Base-by-base conservation (phyloP, 92 coral and sea anemone species). In the Phenganax stokvisi region DNA sequence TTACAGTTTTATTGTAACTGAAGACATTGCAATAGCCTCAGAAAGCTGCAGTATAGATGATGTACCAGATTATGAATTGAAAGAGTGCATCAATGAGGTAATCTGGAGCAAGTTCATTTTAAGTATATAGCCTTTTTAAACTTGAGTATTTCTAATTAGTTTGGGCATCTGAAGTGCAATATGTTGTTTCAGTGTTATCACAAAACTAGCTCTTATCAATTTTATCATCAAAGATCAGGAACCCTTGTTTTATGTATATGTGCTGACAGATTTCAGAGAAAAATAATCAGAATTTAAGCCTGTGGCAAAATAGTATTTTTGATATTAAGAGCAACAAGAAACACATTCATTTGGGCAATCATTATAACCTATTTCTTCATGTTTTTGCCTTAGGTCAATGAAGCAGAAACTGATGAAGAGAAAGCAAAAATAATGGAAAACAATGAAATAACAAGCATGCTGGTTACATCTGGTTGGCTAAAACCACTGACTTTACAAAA, bases 401-500 rank as follows among this genome's bases (percentile, higher is more conserved):
- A 77, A 28, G 84, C 79, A 53, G 16, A 81, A 51, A 20, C 84
- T 17, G 53, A 51, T 9, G 77, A 84, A 28, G 69, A 77, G n/a
- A 75, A 77, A 8, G 15, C 57, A 51, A 12, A 28, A 69, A 44
- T 79, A 79, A 67, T n/a, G 30, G 3, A 16, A 28, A 66, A 79
- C 47, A 30, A 63, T 10, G 67, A 63, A 44, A 52, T 87, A 10
- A 54, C 57, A 51, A 87, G 84, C 67, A 53, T 56, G 67, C 66
- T 87, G 70, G 29, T 84, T 59, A 87, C 54, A 77, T 80, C 85
- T 58, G 90, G 84, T 9, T 87, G 87, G 84, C 56, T 87, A 55
- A 47, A 83, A 11, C 29, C 66, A 61, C 79, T 87, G 3, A 82
- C 78, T 12, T 15, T 83, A 31, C 60, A 16, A 27, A 87, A 87